These are phyloP conservation scores for Hirtodrosophila histrioides DNA, from an alignment of 2,888 invertebrate genomes.

Conservation along the genomic window DNA sequence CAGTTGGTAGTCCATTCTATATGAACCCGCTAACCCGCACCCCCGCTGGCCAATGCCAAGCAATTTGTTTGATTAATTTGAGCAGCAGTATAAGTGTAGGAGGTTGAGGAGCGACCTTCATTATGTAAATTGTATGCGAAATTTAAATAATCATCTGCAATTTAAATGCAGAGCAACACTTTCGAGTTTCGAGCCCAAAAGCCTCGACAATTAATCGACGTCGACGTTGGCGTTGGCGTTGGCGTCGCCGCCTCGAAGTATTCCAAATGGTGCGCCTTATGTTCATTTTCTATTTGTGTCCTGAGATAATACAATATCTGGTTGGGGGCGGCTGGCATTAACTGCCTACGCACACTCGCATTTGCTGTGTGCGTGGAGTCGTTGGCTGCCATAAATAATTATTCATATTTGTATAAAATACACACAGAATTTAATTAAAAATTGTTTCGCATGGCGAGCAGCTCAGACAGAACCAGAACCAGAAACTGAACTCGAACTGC, in stretches of 20 bases:
- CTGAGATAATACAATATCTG: slow-evolving; percentile 68
- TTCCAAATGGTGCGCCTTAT: slow-evolving; percentile 72
- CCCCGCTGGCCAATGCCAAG: slow-evolving; percentile 46
- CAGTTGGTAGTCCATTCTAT: slow-evolving; percentile 9
- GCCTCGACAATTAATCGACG: slow-evolving; percentile 73
- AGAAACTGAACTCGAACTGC: slow-evolving; percentile 4
- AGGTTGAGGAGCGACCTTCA: slow-evolving; percentile 62
- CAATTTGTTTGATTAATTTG: slow-evolving; percentile 78
- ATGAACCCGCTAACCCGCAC: background rate
- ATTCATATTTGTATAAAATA: slow-evolving; percentile 81
- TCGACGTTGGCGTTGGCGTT: slow-evolving; percentile 22
- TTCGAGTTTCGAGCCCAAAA: slow-evolving; percentile 40
- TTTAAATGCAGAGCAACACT: slow-evolving; percentile 79
- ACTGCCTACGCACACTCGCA: slow-evolving; percentile 55
- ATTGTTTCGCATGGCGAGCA: slow-evolving; percentile 58
- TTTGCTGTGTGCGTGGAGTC: slow-evolving; percentile 25
- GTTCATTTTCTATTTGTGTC: slow-evolving; percentile 75
- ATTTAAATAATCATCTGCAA: slow-evolving; percentile 80
- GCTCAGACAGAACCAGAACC: slow-evolving; percentile 13
- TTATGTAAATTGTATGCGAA: slow-evolving; percentile 79
- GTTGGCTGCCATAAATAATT: slow-evolving; percentile 76
- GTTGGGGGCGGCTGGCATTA: slow-evolving; percentile 56
- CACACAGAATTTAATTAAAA: slow-evolving; percentile 80
- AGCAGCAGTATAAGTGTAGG: slow-evolving; percentile 8
- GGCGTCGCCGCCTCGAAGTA: slow-evolving; percentile 67